Base-by-base conservation (phyloP, 2,797 vertebrate genomes). In the Vultur gryphus region DNA sequence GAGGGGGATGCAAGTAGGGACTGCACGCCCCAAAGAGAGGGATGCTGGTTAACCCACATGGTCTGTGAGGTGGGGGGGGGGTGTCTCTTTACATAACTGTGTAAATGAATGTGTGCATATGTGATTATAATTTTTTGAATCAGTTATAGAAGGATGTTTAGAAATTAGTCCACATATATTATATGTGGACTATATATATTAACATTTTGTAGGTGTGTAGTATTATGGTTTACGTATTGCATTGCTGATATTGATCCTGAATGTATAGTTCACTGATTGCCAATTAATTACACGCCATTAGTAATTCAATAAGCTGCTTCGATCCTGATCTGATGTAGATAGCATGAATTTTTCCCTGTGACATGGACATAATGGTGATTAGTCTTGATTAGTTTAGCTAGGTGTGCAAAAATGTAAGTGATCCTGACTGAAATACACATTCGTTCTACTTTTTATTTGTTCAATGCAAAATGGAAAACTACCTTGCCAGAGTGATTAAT, bases 401-500 rank as follows among this genome's bases (percentile, higher is more conserved):
- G 14, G 35, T 65, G 28, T 84, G 33, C 17, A 83, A 93, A 80
- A 83, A 75, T 51, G 3, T 65, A 87, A 86, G 66, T 83, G 35
- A 93, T 95, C 89, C 75, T 93, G 83, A 84, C 95, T 96, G 96
- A 97, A 98, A 97, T 92, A 89, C 64, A 88, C 90, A 59, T 87
- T 92, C 5, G 2, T 92, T 85, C 55, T 89, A 55, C 15, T 73
- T 94, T 90, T 73, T 61, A 65, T 92, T 80, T 90, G 29, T 66
- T 93, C 49, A 92, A 26, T 35, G 23, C 13, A 80, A 80, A 90
- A 79, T 79, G 28, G 91, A 97, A 96, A 96, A 89, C 59, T 95
- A 91, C 31, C 19, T 93, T 97, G 92, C 89, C 91, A 97, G 95
- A 97, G 93, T 97, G 94, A 97, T 97, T 98, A 97, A 97, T 97